These are phyloP conservation scores for Ariopsis seemanni DNA, from an alignment of 2,113 vertebrate genomes.

Conservation along the genomic window DNA sequence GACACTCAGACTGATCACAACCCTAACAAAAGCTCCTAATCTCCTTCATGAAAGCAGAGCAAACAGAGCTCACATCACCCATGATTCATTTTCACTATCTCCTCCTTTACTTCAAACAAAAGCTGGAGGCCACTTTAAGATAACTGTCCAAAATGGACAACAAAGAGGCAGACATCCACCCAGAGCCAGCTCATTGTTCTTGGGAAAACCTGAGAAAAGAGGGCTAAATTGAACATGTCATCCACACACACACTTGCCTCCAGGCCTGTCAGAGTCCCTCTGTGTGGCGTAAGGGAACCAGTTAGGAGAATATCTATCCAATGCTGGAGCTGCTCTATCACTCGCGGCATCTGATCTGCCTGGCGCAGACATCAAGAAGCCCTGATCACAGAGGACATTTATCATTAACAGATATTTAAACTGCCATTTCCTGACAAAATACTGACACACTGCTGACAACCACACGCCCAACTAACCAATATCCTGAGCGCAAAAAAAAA, in stretches of 20 bases:
- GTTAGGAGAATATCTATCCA: constrained; percentile 61
- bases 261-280: constrained; percentile 28
- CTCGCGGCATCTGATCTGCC: constrained; percentile 75
- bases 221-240: constrained; percentile 70
- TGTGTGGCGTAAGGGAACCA: constrained; percentile 31
- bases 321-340: constrained; percentile 61
- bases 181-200: constrained; percentile 70
- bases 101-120: constrained; percentile 37
- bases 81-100: constrained; percentile 52
- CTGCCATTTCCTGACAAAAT: neutral
- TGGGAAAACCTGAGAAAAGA: constrained; percentile 49
- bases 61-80: constrained; percentile 61
- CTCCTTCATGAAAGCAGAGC: constrained; percentile 49
- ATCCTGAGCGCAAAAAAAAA: neutral
- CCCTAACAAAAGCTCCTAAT: constrained; percentile 38
- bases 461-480: neutral
- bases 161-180: constrained; percentile 43
- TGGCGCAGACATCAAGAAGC: constrained; percentile 55
- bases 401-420: constrained; percentile 65
- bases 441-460: constrained; percentile 34
- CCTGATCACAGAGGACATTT: constrained; percentile 81
- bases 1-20: neutral
- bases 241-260: constrained; percentile 52
- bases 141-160: constrained; percentile 44
- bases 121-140: constrained; percentile 32